Conservation (phyloP, 2,888 invertebrate genomes). For the Nemoura dubitans region DNA sequence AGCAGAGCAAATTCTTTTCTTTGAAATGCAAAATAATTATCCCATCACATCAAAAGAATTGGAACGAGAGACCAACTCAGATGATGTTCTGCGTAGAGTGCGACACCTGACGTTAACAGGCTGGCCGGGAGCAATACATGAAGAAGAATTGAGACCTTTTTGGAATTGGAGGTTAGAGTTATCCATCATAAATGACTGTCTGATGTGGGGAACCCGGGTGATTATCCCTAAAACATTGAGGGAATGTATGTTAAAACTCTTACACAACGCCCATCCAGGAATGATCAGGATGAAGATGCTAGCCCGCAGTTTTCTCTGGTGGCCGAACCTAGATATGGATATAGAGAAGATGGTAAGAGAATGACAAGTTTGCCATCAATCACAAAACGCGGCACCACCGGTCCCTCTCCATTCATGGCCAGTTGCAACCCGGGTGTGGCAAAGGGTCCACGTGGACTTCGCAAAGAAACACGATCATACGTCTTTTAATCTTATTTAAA, state of each 20-base stretch:
- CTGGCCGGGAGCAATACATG: neutral
- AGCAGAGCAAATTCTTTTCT: neutral
- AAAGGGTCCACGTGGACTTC: conserved; percentile 46
- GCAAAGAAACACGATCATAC: conserved; percentile 51
- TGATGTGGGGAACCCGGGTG: conserved; percentile 51
- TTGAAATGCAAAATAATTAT: too few relatives aligned
- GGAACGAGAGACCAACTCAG: neutral
- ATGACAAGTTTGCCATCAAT: conserved; percentile 41
- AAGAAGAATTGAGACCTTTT: conserved; percentile 45
- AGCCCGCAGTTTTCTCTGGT: conserved; percentile 39
- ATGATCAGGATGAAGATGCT: too few relatives aligned
- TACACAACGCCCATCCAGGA: conserved; percentile 47
- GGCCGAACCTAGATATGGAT: conserved; percentile 32
- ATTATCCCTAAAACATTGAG: conserved; percentile 48
- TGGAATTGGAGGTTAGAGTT: conserved; percentile 45
- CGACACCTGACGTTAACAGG: neutral
- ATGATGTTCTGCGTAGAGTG: neutral
- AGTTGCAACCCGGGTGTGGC: conserved; percentile 49
- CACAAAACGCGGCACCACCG: conserved; percentile 2
- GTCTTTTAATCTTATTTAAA: too few relatives aligned
- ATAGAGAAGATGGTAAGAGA: conserved; percentile 31
- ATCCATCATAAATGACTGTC: conserved; percentile 48
- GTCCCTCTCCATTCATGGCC: conserved; percentile 48
- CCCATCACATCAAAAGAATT: neutral
- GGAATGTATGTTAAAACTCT: conserved; percentile 44